Evolutionary conservation across 53 echinoderm and acorn worm species (phyloP), one percentile per base, ranked within the genome.

Genomic region (Crossaster papposus): DNA sequence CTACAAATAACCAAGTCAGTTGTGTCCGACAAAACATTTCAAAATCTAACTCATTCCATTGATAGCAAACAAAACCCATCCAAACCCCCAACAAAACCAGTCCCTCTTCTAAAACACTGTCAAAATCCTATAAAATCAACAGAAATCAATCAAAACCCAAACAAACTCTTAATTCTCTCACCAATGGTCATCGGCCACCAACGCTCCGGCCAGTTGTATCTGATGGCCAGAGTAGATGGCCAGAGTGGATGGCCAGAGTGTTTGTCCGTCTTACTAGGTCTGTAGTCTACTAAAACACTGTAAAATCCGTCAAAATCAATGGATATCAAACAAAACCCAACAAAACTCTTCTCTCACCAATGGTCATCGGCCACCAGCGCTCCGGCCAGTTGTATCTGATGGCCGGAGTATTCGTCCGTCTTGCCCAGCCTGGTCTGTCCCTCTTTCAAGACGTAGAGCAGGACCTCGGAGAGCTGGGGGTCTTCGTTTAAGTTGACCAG

Each of bases 401-500:
- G 78, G 20, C 91, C 83, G 30, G 90, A 89, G 88, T 81, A 90
- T 81, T 90, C 90, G 15, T 68, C 55, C 76, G 79, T 83, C 33
- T 94, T 92, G 1, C 96, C 96, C 24, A 99, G 93, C 72, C 93
- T 92, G 33, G 92, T 99, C 65, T 94, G 86, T 38, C 96, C 96
- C 17, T 95, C 93, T 68, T 94, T 92, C 62, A 99, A 72, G 18
- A 99, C 91, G 78, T 99, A 99, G 70, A 99, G 86, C n/a, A 99
- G 88, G 36, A 96, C 96, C 70, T 99, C 96, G 12, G 96, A 93
- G 0, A 95, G 92, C 88, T 99, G 96, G n/a, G 96, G 96, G 79
- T 99, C 94, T 58, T 99, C 95, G 50, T 99, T 96, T 17, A 99
- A 79, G 89, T 99, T 99, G 54, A 99, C 92, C 77, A 99, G 91